A percentile compares a stretch with the other conserved stretches of the same genome.
Evolutionary conservation across 2,888 invertebrate genomes (phyloP).

Genomic region (Hydropsyche betteni): DNA sequence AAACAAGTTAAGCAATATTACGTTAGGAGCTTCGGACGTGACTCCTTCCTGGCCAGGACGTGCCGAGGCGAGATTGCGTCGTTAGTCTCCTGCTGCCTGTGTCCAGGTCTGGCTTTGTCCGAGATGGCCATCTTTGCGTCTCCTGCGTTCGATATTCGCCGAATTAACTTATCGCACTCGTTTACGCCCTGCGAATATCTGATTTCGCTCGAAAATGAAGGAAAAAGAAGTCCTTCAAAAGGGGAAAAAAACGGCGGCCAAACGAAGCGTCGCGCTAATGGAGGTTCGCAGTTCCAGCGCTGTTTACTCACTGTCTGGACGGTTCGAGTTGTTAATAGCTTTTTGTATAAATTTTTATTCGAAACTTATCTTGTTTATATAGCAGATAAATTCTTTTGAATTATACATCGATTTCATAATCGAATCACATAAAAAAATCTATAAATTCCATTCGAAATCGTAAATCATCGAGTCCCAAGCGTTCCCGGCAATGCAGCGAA

Average conservation of each 20-base stretch:
- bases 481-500: too few relatives aligned
- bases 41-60: slow-evolving; percentile 41
- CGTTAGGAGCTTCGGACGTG: slow-evolving; percentile 48
- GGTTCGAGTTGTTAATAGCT: background rate
- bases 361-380: background rate
- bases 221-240: background rate
- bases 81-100: slow-evolving; percentile 20
- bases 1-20: slow-evolving; percentile 50
- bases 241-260: too few relatives aligned
- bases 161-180: slow-evolving; percentile 37
- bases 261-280: slow-evolving; percentile 20
- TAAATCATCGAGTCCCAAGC: too few relatives aligned
- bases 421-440: too few relatives aligned
- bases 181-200: slow-evolving; percentile 36
- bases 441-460: too few relatives aligned
- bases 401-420: too few relatives aligned
- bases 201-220: slow-evolving; percentile 25
- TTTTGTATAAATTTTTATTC: background rate
- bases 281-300: slow-evolving; percentile 24
- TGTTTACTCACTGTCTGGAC: background rate
- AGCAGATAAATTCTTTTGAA: background rate
- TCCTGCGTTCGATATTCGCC: background rate
- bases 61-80: slow-evolving; percentile 44
- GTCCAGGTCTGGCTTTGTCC: background rate
- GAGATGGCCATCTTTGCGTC: background rate